Conservation (phyloP, 2,888 invertebrate species). For the Linnaemya vulpina region DNA sequence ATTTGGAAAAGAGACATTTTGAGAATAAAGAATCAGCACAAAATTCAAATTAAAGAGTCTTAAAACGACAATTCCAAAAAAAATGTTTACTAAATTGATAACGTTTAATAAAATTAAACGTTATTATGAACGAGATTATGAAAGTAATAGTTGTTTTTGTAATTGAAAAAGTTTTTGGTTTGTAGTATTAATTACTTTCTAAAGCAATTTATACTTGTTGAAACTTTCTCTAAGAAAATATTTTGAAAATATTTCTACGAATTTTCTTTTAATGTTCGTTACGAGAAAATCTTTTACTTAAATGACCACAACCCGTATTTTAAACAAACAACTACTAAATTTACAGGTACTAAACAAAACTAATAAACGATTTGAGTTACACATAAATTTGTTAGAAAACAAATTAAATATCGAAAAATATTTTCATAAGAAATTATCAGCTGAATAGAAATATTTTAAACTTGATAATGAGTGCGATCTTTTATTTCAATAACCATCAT, state of each 20-base stretch:
- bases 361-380: conserved; percentile 7
- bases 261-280: neutral
- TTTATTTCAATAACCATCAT: neutral
- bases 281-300: neutral
- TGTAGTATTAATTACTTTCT: neutral
- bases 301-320: neutral
- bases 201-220: neutral
- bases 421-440: conserved; percentile 7
- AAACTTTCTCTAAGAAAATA: neutral
- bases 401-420: neutral
- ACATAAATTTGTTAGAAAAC: neutral
- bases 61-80: too few species aligned
- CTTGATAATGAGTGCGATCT: conserved; percentile 7
- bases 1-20: too few species aligned
- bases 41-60: too few species aligned
- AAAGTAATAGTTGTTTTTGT: too few species aligned
- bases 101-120: too few species aligned
- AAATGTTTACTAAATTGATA: too few species aligned
- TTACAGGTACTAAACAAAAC: neutral
- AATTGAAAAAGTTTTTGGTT: neutral
- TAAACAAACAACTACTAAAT: neutral
- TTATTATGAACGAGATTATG: too few species aligned
- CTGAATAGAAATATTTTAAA: neutral
- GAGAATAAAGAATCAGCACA: too few species aligned
- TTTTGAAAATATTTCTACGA: neutral